Evolutionary conservation across 1,140 invertebrate species (phyloP).

Genomic region (Acromyrmex charruanus): DNA sequence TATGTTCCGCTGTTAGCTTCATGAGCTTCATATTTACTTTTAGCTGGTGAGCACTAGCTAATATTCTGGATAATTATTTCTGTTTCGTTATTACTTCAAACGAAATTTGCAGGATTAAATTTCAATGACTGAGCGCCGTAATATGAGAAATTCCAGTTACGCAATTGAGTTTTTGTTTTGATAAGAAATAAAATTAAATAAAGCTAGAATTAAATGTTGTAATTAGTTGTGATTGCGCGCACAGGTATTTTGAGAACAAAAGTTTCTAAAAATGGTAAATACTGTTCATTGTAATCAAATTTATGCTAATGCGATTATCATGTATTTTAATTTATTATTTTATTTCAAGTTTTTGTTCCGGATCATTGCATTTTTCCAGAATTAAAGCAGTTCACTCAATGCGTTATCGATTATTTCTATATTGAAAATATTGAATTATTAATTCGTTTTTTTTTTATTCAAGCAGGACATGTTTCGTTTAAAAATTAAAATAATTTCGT

Average conservation of each 20-base stretch:
- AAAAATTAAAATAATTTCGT: background rate
- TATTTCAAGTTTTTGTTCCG: background rate
- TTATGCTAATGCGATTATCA: background rate
- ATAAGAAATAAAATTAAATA: conserved; percentile 10
- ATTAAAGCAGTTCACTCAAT: background rate
- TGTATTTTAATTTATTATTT: conserved; percentile 18
- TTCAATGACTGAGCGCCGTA: conserved; percentile 16
- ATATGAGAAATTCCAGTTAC: conserved; percentile 30
- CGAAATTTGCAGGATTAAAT: conserved; percentile 53
- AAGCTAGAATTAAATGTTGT: conserved; percentile 12
- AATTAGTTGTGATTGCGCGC: background rate
- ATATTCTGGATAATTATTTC: conserved; percentile 62
- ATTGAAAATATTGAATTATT: background rate
- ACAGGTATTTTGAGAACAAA: background rate
- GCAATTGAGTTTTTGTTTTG: conserved; percentile 6
- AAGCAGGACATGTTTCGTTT: background rate
- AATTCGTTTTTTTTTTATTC: background rate
- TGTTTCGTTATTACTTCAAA: conserved; percentile 52
- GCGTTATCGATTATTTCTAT: background rate
- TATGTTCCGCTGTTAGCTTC: conserved; percentile 32
- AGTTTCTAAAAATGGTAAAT: background rate
- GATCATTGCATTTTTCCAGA: background rate
- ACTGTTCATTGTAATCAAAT: background rate
- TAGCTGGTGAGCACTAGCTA: conserved; percentile 28
- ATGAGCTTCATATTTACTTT: conserved; percentile 57